These are phyloP conservation scores for Manduca sexta DNA, from an alignment of 1,140 invertebrate genomes.

Conservation along the genomic window DNA sequence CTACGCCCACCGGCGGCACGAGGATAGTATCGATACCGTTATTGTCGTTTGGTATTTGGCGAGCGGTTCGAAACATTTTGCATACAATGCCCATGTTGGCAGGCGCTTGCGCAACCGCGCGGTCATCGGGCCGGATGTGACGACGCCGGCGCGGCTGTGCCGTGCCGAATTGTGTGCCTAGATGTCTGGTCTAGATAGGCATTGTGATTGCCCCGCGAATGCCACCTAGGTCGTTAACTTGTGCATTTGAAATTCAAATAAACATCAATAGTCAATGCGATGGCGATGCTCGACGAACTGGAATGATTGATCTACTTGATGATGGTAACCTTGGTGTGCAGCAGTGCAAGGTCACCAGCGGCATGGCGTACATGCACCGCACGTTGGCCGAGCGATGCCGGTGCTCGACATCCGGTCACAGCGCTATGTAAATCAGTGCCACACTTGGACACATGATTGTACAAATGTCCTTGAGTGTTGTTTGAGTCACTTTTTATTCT, in stretches of 20 bases:
- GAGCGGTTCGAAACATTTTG: slow-evolving; percentile 39
- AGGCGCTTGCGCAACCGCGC: slow-evolving; percentile 44
- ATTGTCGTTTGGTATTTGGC: slow-evolving; percentile 49
- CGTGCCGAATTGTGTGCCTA: slow-evolving; percentile 43
- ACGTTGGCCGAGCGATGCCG: slow-evolving; percentile 35
- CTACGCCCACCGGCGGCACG: not conserved
- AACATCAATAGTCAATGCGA: too few relatives aligned
- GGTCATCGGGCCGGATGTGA: slow-evolving; percentile 58
- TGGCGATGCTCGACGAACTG: too few relatives aligned
- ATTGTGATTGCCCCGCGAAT: not conserved
- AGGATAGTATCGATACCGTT: slow-evolving; percentile 33
- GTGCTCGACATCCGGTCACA: slow-evolving; percentile 42
- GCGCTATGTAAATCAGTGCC: slow-evolving; percentile 41
- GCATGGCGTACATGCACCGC: slow-evolving; percentile 24
- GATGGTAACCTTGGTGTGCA: slow-evolving; percentile 13
- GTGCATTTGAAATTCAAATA: not conserved
- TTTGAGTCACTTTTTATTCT: slow-evolving; percentile 12
- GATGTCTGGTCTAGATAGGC: slow-evolving; percentile 38
- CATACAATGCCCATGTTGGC: slow-evolving; percentile 65
- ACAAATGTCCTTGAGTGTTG: slow-evolving; percentile 38
- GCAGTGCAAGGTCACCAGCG: slow-evolving; percentile 22
- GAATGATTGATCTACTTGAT: not conserved
- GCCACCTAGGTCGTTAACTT: not conserved
- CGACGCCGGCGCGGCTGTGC: slow-evolving; percentile 25
- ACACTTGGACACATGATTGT: slow-evolving; percentile 24